A percentile compares a stretch with the other conserved stretches of the same genome.
phyloP scores from a whole-genome alignment of 2,888 invertebrate genomes.

The Laspeyria flexula region DNA sequence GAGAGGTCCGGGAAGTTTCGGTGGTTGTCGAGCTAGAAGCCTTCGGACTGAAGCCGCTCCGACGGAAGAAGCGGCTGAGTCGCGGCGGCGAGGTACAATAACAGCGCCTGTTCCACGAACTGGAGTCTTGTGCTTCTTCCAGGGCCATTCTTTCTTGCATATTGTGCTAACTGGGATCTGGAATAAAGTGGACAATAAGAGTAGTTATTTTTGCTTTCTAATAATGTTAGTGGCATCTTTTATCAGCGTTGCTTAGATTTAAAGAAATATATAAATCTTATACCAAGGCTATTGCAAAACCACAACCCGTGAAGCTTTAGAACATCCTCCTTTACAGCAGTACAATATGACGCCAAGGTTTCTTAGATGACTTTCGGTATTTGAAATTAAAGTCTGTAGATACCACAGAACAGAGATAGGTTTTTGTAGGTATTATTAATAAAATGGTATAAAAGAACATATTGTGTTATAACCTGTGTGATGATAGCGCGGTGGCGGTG shows the following conservation, averaged over 20 bases:
- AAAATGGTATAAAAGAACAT: too few relatives aligned
- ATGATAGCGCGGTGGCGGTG: conserved; percentile 71
- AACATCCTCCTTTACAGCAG: too few relatives aligned
- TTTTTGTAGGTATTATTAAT: too few relatives aligned
- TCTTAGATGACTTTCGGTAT: too few relatives aligned
- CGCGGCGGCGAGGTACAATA: conserved; percentile 81
- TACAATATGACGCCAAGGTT: too few relatives aligned
- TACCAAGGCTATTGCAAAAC: too few relatives aligned
- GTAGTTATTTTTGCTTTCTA: neutral
- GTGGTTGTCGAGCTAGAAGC: conserved; percentile 86
- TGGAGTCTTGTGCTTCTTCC: conserved; percentile 71
- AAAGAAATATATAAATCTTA: too few relatives aligned
- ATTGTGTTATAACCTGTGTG: conserved; percentile 59
- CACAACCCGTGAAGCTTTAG: too few relatives aligned
- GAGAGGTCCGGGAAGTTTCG: conserved; percentile 80
- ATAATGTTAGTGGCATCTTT: neutral
- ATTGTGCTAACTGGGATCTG: conserved; percentile 78
- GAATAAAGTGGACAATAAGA: too few relatives aligned
- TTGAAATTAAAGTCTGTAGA: too few relatives aligned
- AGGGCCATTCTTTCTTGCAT: conserved; percentile 81
- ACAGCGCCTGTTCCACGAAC: conserved; percentile 49
- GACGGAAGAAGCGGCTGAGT: conserved; percentile 90
- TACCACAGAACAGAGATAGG: too few relatives aligned
- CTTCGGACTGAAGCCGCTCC: conserved; percentile 92
- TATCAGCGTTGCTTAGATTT: too few relatives aligned